Percentiles rank a stretch among this genome's conserved stretches.
Evolutionary conservation across 2,797 vertebrate species (phyloP).

Genomic region (Crocodylus rhombifer): DNA sequence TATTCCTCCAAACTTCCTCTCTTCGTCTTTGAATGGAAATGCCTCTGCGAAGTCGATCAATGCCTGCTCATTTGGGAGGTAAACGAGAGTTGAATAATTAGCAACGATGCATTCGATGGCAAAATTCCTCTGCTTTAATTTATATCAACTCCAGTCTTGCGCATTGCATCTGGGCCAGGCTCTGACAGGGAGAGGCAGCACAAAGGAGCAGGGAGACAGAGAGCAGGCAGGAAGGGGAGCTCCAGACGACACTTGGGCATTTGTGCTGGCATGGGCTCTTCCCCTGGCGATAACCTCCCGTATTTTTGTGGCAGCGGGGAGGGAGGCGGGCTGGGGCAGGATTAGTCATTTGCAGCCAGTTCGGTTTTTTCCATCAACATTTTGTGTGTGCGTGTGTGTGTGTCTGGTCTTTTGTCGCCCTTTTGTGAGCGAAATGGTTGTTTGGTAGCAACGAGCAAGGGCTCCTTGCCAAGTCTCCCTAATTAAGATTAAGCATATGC

Average conservation of each 20-base stretch:
- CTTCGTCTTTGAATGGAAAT: background rate
- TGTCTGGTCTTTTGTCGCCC: constrained; percentile 1
- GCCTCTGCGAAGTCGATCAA: background rate
- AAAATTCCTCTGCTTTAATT: background rate
- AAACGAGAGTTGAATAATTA: constrained; percentile 11
- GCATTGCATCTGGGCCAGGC: background rate
- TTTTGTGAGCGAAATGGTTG: constrained; percentile 71
- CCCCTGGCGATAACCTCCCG: background rate
- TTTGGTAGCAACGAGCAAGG: constrained; percentile 69
- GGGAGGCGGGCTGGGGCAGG: background rate
- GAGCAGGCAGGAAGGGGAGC: background rate
- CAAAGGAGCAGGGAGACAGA: background rate
- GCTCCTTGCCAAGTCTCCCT: constrained; percentile 74
- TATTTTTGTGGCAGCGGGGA: too few species aligned
- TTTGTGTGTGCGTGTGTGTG: background rate
- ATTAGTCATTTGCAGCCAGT: background rate
- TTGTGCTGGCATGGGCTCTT: constrained; percentile 7
- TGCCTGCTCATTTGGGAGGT: constrained; percentile 13
- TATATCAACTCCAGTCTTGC: accelerated
- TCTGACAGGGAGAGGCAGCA: background rate
- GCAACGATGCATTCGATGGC: accelerated
- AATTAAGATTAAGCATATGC: constrained; percentile 79
- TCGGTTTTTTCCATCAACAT: background rate
- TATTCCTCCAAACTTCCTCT: background rate
- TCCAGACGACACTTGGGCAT: background rate